phyloP scores from a whole-genome alignment of 2,888 invertebrate genomes.

The Eulithis testata region DNA sequence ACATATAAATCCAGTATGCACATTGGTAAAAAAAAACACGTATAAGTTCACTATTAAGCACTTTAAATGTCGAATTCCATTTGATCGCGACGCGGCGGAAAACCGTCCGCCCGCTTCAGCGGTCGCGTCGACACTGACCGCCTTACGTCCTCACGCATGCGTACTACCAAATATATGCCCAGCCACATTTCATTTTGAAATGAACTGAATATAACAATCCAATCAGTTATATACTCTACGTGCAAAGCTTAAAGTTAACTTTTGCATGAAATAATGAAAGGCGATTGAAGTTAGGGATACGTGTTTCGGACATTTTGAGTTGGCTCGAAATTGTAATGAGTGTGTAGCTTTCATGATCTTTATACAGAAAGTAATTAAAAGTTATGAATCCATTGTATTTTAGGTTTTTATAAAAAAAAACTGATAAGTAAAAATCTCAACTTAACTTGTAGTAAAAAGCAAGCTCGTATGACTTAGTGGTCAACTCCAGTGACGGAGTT shows the following conservation, averaged over 20 bases:
- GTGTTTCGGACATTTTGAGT: conserved; percentile 30
- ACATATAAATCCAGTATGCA: conserved; percentile 34
- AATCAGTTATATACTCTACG: conserved; percentile 43
- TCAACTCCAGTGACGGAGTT: too few relatives aligned
- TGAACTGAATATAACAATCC: conserved; percentile 57
- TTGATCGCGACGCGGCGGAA: conserved; percentile 52
- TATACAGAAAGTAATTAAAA: conserved; percentile 20
- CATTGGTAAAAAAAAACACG: conserved; percentile 64
- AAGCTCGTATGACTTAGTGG: too few relatives aligned
- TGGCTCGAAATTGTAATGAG: conserved; percentile 30
- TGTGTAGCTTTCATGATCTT: conserved; percentile 27
- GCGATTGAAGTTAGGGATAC: conserved; percentile 26
- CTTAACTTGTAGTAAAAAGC: too few relatives aligned
- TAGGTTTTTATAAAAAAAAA: too few relatives aligned
- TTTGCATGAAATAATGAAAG: conserved; percentile 27
- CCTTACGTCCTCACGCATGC: conserved; percentile 64
- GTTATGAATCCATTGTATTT: background rate
- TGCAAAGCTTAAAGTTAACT: conserved; percentile 32
- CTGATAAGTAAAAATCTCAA: too few relatives aligned
- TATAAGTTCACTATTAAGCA: conserved; percentile 45
- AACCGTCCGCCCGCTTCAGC: conserved; percentile 59
- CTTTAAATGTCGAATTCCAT: conserved; percentile 66
- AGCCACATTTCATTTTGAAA: conserved; percentile 72
- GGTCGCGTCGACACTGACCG: conserved; percentile 62
- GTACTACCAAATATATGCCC: conserved; percentile 51